Evolutionary conservation across 2,797 vertebrate species (phyloP).

Genomic region (Thamnophis elegans): DNA sequence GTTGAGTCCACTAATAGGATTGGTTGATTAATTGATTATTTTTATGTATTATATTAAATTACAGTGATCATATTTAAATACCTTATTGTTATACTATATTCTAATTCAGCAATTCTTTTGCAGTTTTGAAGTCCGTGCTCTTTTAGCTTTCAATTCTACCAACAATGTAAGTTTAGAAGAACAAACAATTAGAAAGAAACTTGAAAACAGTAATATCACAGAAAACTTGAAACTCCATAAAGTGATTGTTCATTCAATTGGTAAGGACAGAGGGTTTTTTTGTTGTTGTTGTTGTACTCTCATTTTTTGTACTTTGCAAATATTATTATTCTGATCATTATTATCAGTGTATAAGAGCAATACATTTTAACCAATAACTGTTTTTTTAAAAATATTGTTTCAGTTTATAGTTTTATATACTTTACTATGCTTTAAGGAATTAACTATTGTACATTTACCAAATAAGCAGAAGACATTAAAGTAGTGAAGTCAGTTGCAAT

Average conservation of each 20-base stretch:
- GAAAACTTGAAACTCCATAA: conserved; percentile 65
- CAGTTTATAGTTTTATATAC: neutral
- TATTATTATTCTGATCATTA: neutral
- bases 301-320: conserved; percentile 24
- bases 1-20: conserved; percentile 16
- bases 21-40: neutral
- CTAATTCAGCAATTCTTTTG: conserved; percentile 54
- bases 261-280: conserved; percentile 68
- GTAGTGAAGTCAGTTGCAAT: neutral
- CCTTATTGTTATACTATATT: conserved; percentile 27
- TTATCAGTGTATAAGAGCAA: neutral
- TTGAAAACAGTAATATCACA: conserved; percentile 64
- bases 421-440: neutral
- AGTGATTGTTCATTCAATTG: conserved; percentile 73
- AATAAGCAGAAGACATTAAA: neutral
- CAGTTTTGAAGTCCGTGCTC: conserved; percentile 80
- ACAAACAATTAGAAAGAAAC: conserved; percentile 69
- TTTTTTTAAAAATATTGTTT: neutral
- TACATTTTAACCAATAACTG: neutral
- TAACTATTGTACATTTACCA: neutral
- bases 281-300: conserved; percentile 4
- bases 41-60: neutral
- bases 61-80: conserved; percentile 10
- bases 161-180: conserved; percentile 77
- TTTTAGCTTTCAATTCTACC: conserved; percentile 80